Percentiles rank a stretch among this genome's conserved stretches.
Conservation (phyloP, 2,113 vertebrate species). For the Malurus cyaneus region DNA sequence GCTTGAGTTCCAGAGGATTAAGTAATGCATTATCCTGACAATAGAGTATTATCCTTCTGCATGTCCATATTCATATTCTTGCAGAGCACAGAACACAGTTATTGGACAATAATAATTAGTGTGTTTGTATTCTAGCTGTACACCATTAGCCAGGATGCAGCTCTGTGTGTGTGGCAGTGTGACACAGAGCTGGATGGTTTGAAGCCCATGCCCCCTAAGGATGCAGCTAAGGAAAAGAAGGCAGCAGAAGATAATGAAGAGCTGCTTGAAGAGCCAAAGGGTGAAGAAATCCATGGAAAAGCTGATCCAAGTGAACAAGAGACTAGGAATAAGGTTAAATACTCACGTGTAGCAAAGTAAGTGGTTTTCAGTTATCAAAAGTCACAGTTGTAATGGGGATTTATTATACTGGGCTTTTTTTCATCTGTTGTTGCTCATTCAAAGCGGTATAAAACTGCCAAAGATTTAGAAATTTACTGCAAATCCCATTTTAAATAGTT, state of each 20-base stretch:
- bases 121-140: constrained; percentile 79
- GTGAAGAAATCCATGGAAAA: constrained; percentile 83
- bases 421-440: background rate
- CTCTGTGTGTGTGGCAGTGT: constrained; percentile 92
- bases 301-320: constrained; percentile 64
- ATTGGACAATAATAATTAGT: rapidly evolving
- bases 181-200: constrained; percentile 85
- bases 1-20: background rate
- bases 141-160: constrained; percentile 91
- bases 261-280: constrained; percentile 62
- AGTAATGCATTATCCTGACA: background rate
- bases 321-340: constrained; percentile 80
- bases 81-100: background rate
- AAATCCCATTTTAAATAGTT: background rate
- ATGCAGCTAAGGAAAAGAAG: constrained; percentile 40
- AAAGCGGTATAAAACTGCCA: background rate
- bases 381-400: background rate
- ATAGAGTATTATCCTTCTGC: background rate
- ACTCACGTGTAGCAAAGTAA: constrained; percentile 85
- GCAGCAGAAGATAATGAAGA: constrained; percentile 19
- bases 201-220: constrained; percentile 60
- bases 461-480: background rate
- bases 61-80: rapidly evolving
- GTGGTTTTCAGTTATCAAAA: constrained; percentile 31
- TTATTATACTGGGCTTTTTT: background rate